A percentile compares a stretch with the other conserved stretches of the same genome.
These are phyloP conservation scores for Pantala flavescens DNA, from an alignment of 1,140 invertebrate species.

Conservation along the genomic window DNA sequence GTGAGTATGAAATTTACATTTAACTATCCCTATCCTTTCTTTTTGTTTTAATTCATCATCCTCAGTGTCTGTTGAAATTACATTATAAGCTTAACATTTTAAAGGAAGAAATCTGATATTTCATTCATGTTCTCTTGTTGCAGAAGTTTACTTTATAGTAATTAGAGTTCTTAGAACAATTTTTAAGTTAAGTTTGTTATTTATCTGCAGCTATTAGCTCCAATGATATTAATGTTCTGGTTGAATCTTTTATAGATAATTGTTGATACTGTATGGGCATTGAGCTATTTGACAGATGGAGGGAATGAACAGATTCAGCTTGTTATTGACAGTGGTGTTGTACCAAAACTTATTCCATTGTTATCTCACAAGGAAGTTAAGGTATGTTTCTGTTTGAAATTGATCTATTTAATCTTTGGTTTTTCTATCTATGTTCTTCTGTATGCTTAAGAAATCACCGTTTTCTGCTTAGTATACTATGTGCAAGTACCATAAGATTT, in stretches of 20 bases:
- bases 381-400: slow-evolving; percentile 35
- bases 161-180: too few relatives aligned
- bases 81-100: not conserved
- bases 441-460: not conserved
- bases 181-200: too few relatives aligned
- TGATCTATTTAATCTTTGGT: not conserved
- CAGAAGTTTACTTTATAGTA: too few relatives aligned
- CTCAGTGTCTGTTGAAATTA: not conserved
- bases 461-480: too few relatives aligned
- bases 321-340: slow-evolving; percentile 93
- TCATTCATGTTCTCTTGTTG: too few relatives aligned
- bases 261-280: slow-evolving; percentile 97
- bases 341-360: slow-evolving; percentile 88
- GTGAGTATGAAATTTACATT: slow-evolving; percentile 48
- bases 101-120: too few relatives aligned
- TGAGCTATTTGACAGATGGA: slow-evolving; percentile 96
- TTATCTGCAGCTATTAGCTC: too few relatives aligned
- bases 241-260: slow-evolving; percentile 60
- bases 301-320: slow-evolving; percentile 98
- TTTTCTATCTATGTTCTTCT: not conserved
- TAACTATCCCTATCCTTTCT: not conserved
- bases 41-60: not conserved
- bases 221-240: too few relatives aligned
- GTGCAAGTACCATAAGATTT: too few relatives aligned
- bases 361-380: slow-evolving; percentile 94